Conservation (phyloP, 2,113 vertebrate species). For the Oceanites oceanicus region DNA sequence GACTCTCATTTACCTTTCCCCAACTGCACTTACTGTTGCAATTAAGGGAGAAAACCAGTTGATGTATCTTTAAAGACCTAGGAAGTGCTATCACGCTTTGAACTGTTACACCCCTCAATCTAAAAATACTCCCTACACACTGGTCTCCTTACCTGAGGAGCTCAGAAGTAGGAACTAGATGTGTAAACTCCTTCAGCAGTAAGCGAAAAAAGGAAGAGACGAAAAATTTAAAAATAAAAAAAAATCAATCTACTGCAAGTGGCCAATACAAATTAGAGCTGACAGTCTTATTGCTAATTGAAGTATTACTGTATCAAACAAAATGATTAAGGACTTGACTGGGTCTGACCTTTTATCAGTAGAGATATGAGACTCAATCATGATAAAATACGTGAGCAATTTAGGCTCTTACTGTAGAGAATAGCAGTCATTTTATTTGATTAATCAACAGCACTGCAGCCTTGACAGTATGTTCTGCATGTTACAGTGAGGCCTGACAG, state of each 20-base stretch:
- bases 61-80: background rate
- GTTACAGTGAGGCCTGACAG: background rate
- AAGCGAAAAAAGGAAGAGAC: background rate
- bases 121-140: background rate
- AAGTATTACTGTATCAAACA: background rate
- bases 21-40: background rate
- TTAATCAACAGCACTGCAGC: background rate
- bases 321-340: background rate
- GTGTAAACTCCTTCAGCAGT: background rate
- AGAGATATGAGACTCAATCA: background rate
- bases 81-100: background rate
- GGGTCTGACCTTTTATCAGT: background rate
- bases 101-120: background rate
- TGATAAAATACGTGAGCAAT: background rate
- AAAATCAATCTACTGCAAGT: background rate
- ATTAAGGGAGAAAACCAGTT: background rate
- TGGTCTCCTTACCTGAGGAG: background rate
- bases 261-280: background rate
- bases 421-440: background rate
- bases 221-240: no score
- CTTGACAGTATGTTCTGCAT: background rate
- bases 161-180: background rate
- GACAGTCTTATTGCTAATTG: background rate
- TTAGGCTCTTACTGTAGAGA: background rate
- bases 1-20: background rate